A percentile compares a stretch with the other conserved stretches of the same genome.
Evolutionary conservation across 2,113 vertebrate genomes (phyloP).

Genomic region (Brevimyrus niger): DNA sequence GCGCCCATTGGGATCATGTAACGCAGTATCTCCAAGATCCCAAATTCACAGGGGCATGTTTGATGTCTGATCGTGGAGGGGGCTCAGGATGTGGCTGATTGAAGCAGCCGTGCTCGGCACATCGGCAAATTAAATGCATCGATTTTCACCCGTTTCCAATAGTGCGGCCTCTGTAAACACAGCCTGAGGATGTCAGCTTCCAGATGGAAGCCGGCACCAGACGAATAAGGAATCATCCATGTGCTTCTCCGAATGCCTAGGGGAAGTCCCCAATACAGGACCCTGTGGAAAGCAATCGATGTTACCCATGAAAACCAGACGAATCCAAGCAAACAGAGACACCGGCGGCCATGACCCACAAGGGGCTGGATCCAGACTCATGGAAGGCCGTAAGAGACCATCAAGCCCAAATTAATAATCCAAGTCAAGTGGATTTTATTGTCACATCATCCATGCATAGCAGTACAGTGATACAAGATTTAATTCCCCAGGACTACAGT

Average conservation of each 20-base stretch:
- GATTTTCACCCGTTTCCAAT: conserved; percentile 50
- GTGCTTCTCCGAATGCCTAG: neutral
- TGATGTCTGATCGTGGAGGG: conserved; percentile 28
- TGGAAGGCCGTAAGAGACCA: neutral
- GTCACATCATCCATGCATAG: neutral
- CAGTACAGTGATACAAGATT: neutral
- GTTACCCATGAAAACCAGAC: neutral
- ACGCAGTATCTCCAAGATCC: neutral
- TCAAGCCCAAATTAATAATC: neutral
- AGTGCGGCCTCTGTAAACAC: conserved; percentile 24
- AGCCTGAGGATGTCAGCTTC: conserved; percentile 14
- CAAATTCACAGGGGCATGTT: conserved; percentile 4
- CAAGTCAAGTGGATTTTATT: neutral
- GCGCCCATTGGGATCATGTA: neutral
- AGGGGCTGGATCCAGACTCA: neutral
- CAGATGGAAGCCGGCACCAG: neutral
- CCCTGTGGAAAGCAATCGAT: neutral
- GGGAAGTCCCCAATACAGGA: neutral
- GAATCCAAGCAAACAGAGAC: neutral
- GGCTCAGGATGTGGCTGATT: conserved; percentile 55
- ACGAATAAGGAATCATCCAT: neutral
- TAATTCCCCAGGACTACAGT: neutral
- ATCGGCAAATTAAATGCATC: conserved; percentile 65
- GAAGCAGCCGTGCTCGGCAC: conserved; percentile 62
- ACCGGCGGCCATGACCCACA: neutral